Evolutionary conservation across 2,113 vertebrate species (phyloP).

Genomic region (Ramphastos sulfuratus): DNA sequence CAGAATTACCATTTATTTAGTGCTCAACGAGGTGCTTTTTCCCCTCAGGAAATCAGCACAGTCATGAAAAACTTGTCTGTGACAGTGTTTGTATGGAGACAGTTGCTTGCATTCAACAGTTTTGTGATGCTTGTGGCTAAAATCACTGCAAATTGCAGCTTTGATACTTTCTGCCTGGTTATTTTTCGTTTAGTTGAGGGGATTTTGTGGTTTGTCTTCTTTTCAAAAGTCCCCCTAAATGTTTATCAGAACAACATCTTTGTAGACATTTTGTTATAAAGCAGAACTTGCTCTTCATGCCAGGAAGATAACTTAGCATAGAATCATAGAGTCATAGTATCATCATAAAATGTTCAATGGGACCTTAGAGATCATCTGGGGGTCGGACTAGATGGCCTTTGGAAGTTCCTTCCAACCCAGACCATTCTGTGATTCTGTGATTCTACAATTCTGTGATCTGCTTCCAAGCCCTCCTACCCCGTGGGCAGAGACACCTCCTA

Average conservation of each 20-base stretch:
- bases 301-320: background rate
- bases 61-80: background rate
- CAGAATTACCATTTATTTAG: background rate
- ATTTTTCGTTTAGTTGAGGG: background rate
- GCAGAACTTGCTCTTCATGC: background rate
- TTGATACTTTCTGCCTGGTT: background rate
- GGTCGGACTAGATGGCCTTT: too few relatives aligned
- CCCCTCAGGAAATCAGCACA: background rate
- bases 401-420: too few relatives aligned
- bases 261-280: background rate
- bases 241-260: background rate
- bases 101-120: background rate
- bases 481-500: too few relatives aligned
- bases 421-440: too few relatives aligned
- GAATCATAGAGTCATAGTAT: too few relatives aligned
- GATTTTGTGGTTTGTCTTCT: background rate
- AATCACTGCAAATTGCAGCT: background rate
- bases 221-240: background rate
- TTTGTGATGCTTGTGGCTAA: background rate
- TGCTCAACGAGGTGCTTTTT: background rate
- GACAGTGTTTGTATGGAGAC: background rate
- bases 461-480: too few relatives aligned
- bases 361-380: too few relatives aligned
- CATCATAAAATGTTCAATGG: too few relatives aligned
- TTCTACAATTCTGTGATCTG: too few relatives aligned